Evolutionary conservation across 35 echinoderm and acorn worm species (phyloP).

Genomic region (Hemicentrotus pulcherrimus): DNA sequence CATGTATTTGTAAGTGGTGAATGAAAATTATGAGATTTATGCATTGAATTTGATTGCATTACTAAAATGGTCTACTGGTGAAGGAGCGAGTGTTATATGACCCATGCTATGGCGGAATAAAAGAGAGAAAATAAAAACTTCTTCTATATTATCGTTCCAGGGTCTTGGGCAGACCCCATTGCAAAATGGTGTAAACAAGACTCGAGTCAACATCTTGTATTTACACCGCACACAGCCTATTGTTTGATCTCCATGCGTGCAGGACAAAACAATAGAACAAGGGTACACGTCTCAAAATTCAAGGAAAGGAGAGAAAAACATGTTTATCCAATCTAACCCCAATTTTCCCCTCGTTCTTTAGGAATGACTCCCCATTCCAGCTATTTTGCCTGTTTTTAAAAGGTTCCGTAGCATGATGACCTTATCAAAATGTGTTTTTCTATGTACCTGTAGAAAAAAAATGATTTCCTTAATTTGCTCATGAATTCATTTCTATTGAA

Average conservation of each 20-base stretch:
- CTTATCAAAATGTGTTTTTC: not conserved
- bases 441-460: not conserved
- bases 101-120: not conserved
- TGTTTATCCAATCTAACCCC: slow-evolving; percentile 5
- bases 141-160: not conserved
- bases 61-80: too few species aligned
- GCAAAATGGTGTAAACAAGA: slow-evolving; percentile 7
- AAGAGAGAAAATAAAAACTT: not conserved
- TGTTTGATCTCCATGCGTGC: slow-evolving; percentile 19
- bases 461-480: not conserved
- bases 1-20: too few species aligned
- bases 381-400: not conserved
- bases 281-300: not conserved
- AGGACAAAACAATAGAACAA: not conserved
- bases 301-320: not conserved
- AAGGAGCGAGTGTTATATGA: too few species aligned
- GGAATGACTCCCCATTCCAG: not conserved
- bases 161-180: not conserved
- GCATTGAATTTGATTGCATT: too few species aligned
- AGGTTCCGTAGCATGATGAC: not conserved
- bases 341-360: not conserved
- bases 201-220: not conserved
- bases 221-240: not conserved
- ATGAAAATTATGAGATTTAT: too few species aligned
- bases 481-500: not conserved